Conservation (phyloP, 2,797 vertebrate genomes). For the Adrianichthys oophorus region DNA sequence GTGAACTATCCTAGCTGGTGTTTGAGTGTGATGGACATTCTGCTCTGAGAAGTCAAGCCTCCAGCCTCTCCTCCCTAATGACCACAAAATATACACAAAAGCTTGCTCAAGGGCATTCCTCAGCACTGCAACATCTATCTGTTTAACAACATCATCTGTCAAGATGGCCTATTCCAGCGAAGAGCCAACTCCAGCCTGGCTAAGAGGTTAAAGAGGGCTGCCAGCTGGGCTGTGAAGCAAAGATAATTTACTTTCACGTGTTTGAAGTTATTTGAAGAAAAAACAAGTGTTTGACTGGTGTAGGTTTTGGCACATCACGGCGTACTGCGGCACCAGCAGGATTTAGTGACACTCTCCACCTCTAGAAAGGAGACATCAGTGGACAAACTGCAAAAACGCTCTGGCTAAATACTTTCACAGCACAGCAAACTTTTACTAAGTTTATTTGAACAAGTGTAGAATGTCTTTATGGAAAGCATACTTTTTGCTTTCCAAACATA, state of each 20-base stretch:
- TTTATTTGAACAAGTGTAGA: background rate
- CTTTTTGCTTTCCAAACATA: background rate
- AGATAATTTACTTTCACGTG: constrained; percentile 88
- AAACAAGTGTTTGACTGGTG: constrained; percentile 78
- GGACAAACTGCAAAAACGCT: constrained; percentile 43
- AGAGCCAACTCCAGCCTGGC: constrained; percentile 83
- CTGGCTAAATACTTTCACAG: constrained; percentile 25
- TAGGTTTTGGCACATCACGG: constrained; percentile 83
- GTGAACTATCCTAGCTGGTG: constrained; percentile 32
- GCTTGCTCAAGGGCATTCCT: constrained; percentile 49
- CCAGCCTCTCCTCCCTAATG: constrained; percentile 1
- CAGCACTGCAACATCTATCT: constrained; percentile 42
- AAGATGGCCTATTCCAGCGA: constrained; percentile 65
- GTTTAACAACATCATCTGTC: too few species aligned
- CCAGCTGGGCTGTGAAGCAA: constrained; percentile 77
- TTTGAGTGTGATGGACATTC: constrained; percentile 39
- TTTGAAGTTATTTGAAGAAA: constrained; percentile 81
- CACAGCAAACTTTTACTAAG: background rate
- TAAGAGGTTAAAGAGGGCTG: constrained; percentile 86
- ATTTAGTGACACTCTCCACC: constrained; percentile 67
- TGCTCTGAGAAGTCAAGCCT: constrained; percentile 30
- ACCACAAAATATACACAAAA: constrained; percentile 62
- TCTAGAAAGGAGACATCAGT: constrained; percentile 49
- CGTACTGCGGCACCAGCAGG: constrained; percentile 56
- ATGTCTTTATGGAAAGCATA: background rate